Evolutionary conservation across 1,140 invertebrate species (phyloP), one percentile per base, ranked within the genome.

Genomic region (Ceratina calcarata): DNA sequence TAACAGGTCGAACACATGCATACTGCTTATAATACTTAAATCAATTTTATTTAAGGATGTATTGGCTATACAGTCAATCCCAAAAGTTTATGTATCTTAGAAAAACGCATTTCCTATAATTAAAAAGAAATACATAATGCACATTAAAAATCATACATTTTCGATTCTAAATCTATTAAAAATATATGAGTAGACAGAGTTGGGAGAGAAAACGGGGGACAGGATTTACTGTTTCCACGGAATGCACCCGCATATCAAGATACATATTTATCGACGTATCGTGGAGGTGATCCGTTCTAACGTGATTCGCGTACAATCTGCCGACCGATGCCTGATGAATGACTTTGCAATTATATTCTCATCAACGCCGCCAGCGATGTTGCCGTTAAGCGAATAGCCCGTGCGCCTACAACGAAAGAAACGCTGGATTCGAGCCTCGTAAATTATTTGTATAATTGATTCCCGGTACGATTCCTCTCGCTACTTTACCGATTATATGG

Each of bases 321-420:
- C 37, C 53, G 80, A 27, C 62, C 83, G 82, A 88, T 83, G 75
- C 78, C 85, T 88, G 86, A 89, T 88, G 88, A 89, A 89, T 89
- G 88, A 89, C 87, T 87, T 65, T 80, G 88, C 88, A 87, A 87
- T 89, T 89, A 86, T 82, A 81, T 82, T 86, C 80, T 85, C 87
- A 86, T 88, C 81, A 78, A 55, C 57, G 74, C 71, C 68, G 37
- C 51, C 69, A 45, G 72, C 68, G 61, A 53, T 66, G 76, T 80
- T 67, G 83, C 82, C 82, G 77, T 84, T 84, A 76, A 84, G 57
- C 66, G 13, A 13, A 32, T 66, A 76, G n/a, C 22, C 71, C 1
- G 58, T 68, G 68, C 45, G 60, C 13, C 49, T 13, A 15, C 49
- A 2, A 53, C n/a, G 67, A 67, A 45, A 53, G 75, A 45, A 62